Evolutionary conservation across 1,140 invertebrate species (phyloP), one percentile per base, ranked within the genome.

Genomic region (Vanessa tameamea): DNA sequence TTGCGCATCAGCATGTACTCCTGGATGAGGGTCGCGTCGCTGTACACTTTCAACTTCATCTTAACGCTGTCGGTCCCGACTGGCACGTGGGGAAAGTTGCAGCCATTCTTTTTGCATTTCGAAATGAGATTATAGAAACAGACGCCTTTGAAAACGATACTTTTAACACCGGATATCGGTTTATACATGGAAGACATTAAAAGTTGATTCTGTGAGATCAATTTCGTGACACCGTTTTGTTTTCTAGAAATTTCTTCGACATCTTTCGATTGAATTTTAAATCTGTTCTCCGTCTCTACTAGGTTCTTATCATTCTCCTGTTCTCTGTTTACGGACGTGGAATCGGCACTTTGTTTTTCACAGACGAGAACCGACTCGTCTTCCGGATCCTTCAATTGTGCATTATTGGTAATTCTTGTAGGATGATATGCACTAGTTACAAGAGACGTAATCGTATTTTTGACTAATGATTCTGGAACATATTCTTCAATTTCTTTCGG

Each of bases 281-380:
- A 71, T 43, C 68, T 47, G 11, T 13, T n/a, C 20, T 13, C 16
- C 75, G 69, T 66, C 14, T 76, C 67, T 2, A 47, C 47, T 51
- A 51, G 64, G 26, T 14, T 50, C 43, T 57, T 70, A 15, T 75
- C 43, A 59, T 26, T 68, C 8, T 68, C 53, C 12, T n/a, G 51
- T 53, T 75, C 77, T 16, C 55, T 78, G n/a, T 70, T 68, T n/a
- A 85, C 37, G 13, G 85, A 85, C 15, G 83, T 86, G 11, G 85
- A 86, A 76, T 84, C 85, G 0, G 83, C 82, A 47, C 80, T 84
- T 72, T 84, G 84, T 78, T 85, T 89, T 71, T 90, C 87, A 72
- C 84, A 88, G 31, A 85, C 63, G n/a, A 23, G 78, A 47, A 53
- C 14, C 72, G 31, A 14, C 55, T 55, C 15, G 43, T 69, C 20